Evolutionary conservation across 2,113 vertebrate genomes (phyloP).

Genomic region (Cyprinodon brontotheroides): DNA sequence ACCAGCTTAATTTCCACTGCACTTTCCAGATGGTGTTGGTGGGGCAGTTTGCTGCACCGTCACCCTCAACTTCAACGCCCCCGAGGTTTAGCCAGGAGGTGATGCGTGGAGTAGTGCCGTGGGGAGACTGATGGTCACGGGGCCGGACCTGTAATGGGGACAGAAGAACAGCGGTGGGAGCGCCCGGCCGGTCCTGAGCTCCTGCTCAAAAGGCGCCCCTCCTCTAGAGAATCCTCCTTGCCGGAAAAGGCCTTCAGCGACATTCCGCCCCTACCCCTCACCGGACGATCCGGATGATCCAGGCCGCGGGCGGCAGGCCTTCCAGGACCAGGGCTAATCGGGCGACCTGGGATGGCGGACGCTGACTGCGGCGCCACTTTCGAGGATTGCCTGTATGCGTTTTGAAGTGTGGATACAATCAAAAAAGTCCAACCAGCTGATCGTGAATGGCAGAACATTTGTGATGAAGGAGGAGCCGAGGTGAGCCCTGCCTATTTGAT

Average conservation of each 20-base stretch:
- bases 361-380: slow-evolving; percentile 98
- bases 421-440: slow-evolving; percentile 95
- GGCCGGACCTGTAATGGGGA: slow-evolving; percentile 92
- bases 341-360: slow-evolving; percentile 96
- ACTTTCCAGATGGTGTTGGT: slow-evolving; percentile 98
- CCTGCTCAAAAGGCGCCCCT: slow-evolving; percentile 90
- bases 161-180: slow-evolving; percentile 87
- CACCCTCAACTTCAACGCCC: slow-evolving; percentile 97
- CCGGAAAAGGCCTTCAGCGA: slow-evolving; percentile 96
- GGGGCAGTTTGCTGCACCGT: slow-evolving; percentile 98
- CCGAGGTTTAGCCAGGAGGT: slow-evolving; percentile 94
- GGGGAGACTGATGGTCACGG: slow-evolving; percentile 86
- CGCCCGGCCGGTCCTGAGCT: slow-evolving; percentile 83
- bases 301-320: slow-evolving; percentile 94
- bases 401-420: slow-evolving; percentile 97
- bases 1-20: too few species aligned
- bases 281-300: slow-evolving; percentile 95
- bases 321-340: slow-evolving; percentile 96
- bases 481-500: slow-evolving; percentile 95
- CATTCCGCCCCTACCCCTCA: slow-evolving; percentile 93
- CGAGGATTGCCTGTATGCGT: slow-evolving; percentile 95
- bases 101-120: too few species aligned
- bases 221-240: slow-evolving; percentile 88
- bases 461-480: slow-evolving; percentile 96
- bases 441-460: slow-evolving; percentile 97